A percentile compares a stretch with the other conserved stretches of the same genome.
phyloP scores from a whole-genome alignment of 2,113 vertebrate species.

The Crotalus viridis region DNA sequence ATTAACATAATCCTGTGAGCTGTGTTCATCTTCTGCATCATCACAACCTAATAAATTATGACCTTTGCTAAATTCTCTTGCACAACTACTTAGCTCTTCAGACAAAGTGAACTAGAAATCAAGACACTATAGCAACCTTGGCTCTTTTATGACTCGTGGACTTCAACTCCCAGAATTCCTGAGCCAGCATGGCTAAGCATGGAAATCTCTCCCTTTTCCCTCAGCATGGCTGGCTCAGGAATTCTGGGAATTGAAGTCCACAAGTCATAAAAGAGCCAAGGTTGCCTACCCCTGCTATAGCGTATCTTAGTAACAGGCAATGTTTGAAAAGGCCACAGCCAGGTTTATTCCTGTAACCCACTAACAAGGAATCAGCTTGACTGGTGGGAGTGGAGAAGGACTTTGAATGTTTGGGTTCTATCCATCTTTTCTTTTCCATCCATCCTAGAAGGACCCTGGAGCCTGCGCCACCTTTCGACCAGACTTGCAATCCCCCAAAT shows the following conservation, averaged over 20 bases:
- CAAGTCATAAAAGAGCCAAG: no score
- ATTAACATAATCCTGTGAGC: background rate
- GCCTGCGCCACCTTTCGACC: background rate
- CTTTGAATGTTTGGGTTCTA: background rate
- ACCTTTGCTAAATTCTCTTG: background rate
- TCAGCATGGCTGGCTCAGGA: no score
- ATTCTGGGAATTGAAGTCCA: no score
- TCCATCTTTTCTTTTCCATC: background rate
- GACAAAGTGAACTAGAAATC: background rate
- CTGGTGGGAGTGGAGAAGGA: rapidly evolving
- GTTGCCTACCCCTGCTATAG: background rate
- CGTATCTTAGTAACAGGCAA: background rate
- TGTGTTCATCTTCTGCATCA: background rate
- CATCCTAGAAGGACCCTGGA: background rate
- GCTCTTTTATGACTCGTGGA: no score
- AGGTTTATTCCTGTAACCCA: background rate
- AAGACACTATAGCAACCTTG: background rate
- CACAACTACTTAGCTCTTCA: background rate
- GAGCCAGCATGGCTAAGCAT: no score
- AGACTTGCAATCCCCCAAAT: background rate
- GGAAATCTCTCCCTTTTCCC: no score
- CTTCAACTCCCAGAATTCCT: no score
- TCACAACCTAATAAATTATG: background rate
- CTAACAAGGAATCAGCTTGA: background rate
- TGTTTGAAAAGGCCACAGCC: background rate